These are phyloP conservation scores for Grallaria varia DNA, from an alignment of 2,113 vertebrate species.

Conservation along the genomic window DNA sequence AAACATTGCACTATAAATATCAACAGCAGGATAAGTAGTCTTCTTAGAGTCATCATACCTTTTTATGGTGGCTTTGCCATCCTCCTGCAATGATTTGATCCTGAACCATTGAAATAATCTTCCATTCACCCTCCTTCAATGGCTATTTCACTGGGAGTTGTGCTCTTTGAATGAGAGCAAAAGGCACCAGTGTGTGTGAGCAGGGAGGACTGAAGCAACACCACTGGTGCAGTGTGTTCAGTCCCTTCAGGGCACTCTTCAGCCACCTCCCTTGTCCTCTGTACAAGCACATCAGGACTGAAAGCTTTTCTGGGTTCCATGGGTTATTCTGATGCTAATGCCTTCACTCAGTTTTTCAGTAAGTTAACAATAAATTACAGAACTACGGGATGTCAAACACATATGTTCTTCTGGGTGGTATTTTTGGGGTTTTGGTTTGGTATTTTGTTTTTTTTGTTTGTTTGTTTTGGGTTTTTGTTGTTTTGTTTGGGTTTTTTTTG, in stretches of 20 bases:
- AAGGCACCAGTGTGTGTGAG: not conserved
- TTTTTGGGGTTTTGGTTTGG: too few species aligned
- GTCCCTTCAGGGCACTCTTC: not conserved
- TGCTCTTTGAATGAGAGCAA: rapidly evolving
- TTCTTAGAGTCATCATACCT: not conserved
- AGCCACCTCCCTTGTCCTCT: not conserved
- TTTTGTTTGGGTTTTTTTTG: too few species aligned
- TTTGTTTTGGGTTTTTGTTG: not conserved
- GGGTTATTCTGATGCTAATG: not conserved
- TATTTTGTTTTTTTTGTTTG: too few species aligned
- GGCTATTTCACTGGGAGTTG: not conserved
- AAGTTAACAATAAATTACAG: not conserved
- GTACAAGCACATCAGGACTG: not conserved
- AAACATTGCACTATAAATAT: not conserved
- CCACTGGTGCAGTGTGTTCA: not conserved
- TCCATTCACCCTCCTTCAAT: not conserved
- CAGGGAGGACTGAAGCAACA: not conserved
- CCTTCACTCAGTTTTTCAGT: not conserved
- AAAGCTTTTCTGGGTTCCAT: not conserved
- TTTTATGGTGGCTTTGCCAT: not conserved
- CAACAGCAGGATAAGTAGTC: not conserved
- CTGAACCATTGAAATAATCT: not conserved
- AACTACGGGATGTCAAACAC: not conserved
- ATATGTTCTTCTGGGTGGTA: not conserved
- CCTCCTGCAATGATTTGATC: not conserved